Evolutionary conservation across 2,113 vertebrate genomes (phyloP).

Genomic region (Astur gentilis): DNA sequence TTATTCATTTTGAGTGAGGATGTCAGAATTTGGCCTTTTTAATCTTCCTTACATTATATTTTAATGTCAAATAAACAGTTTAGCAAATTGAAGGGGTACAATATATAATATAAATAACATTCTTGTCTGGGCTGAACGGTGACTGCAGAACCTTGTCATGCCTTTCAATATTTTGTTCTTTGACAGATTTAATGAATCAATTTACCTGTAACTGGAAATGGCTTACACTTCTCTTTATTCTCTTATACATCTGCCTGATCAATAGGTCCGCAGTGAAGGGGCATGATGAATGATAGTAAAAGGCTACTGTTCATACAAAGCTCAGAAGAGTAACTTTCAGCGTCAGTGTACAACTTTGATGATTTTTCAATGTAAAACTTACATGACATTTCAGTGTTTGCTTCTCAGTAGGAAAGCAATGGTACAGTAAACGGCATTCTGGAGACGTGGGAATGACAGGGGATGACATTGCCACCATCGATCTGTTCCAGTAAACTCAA

Average conservation of each 20-base stretch:
- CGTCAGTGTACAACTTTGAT: background rate
- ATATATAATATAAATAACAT: background rate
- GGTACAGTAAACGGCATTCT: background rate
- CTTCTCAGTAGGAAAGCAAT: background rate
- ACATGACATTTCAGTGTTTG: background rate
- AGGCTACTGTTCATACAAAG: background rate
- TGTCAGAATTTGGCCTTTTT: background rate
- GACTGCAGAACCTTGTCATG: background rate
- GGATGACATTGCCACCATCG: background rate
- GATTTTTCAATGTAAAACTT: background rate
- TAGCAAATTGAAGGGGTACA: background rate
- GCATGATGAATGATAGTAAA: background rate
- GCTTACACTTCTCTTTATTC: background rate
- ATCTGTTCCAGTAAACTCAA: background rate
- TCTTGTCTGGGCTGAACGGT: background rate
- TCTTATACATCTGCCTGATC: background rate
- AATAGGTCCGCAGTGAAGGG: background rate
- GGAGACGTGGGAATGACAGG: background rate
- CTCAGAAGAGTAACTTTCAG: background rate
- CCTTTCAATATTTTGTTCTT: conserved; percentile 5
- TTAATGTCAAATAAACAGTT: background rate
- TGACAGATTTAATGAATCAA: conserved; percentile 1
- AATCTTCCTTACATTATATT: background rate
- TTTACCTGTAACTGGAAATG: conserved; percentile 1
- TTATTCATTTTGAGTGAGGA: background rate